Base-by-base conservation (phyloP, 1,140 invertebrate species). In the Eueides isabella region DNA sequence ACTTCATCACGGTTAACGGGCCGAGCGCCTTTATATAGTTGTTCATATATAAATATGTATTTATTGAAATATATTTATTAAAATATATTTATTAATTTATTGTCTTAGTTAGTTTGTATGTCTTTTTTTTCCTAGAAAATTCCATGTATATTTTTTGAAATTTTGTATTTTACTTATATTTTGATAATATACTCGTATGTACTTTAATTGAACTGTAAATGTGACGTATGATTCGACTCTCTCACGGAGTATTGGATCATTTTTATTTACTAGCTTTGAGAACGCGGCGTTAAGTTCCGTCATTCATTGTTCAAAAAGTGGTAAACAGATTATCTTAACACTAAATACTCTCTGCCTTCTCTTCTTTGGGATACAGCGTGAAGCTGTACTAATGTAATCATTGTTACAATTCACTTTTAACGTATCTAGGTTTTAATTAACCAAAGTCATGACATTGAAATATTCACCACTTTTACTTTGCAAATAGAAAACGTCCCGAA, bases 401-500 rank as follows among this genome's bases (percentile, higher is more conserved):
- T 38, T 38, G 35, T 35, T 19, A 44, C 41, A 11, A 55, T 26
- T 55, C 19, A 26, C 48, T 26, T 55, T 26, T 26, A 55, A 55
- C 19, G 26, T 19, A 55, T 55, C 3, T 55, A 55, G 48, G 48
- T 26, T 55, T 55, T 7, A 55, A 55, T 19, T 55, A 55, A 55
- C 23, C 26, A 55, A 55, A 55, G 16, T n/a, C 48, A 55, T 55
- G 48, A 55, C 48, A 55, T 55, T 55, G 48, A 55, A 55, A 55
- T 55, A 55, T 55, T 26, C 48, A 55, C 48, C 66, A 69, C 67
- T 69, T 55, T 69, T 55, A 69, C 67, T 69, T 61, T 12, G 67
- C n/a, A 69, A 69, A 69, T 69, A 69, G 67, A 69, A 69, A 69
- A 33, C 23, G 11, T 7, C 26, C 26, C 12, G 12, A 23, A n/a